A percentile compares a stretch with the other conserved stretches of the same genome.
These are phyloP conservation scores for Cryptomyrus ogoouensis DNA, from an alignment of 2,113 vertebrate genomes.

Conservation along the genomic window DNA sequence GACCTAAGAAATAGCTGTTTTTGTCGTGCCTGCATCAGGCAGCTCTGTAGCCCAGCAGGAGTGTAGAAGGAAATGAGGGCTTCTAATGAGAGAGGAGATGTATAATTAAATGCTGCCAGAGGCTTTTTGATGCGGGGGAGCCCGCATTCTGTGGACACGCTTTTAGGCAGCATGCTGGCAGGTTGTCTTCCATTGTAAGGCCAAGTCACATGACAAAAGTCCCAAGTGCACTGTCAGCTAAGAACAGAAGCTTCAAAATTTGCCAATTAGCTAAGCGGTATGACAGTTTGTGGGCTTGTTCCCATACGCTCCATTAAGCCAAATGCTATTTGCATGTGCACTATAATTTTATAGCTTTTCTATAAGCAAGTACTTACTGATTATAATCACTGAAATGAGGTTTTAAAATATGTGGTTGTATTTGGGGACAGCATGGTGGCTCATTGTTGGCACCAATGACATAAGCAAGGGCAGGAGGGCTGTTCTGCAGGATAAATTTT, in stretches of 20 bases:
- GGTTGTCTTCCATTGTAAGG: background rate
- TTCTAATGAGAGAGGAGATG: constrained; percentile 10
- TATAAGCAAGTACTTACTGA: background rate
- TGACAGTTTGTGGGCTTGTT: background rate
- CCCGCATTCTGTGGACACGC: background rate
- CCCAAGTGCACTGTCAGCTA: background rate
- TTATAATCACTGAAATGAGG: background rate
- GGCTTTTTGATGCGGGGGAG: constrained; percentile 13
- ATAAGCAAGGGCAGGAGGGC: no score
- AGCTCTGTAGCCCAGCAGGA: background rate
- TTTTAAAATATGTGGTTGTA: background rate
- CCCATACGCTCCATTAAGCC: background rate
- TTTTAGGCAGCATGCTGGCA: constrained; percentile 12
- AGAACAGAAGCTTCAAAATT: background rate
- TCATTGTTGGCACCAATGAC: background rate
- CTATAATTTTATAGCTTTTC: background rate
- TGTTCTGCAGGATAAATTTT: no score
- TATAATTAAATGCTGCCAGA: constrained; percentile 28
- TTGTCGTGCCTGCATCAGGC: background rate
- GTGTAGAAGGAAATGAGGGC: background rate
- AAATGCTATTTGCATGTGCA: background rate
- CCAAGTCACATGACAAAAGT: constrained; percentile 10
- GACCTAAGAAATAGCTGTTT: background rate
- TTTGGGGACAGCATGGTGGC: background rate
- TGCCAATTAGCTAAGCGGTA: background rate